phyloP scores from a whole-genome alignment of 2,888 invertebrate genomes.

The Proisotoma minuta region DNA sequence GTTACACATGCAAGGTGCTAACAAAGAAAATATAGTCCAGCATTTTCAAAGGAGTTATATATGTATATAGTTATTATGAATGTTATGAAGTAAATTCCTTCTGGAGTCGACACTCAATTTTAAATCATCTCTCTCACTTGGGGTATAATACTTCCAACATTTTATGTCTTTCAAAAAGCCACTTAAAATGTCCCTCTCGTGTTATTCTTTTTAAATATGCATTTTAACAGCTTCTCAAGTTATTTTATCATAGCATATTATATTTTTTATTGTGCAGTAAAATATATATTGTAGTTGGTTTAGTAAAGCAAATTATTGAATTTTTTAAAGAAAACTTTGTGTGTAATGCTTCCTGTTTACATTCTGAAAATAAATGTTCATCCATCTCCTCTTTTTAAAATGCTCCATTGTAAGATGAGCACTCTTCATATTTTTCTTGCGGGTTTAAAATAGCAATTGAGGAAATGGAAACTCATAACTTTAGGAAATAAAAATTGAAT shows the following conservation, averaged over 20 bases:
- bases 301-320: no score
- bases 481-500: not conserved
- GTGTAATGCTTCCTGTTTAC: no score
- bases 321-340: no score
- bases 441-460: no score
- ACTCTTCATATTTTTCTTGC: not conserved
- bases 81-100: not conserved
- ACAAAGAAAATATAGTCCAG: no score
- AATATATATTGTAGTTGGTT: no score
- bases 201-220: slow-evolving; percentile 34
- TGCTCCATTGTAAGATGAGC: no score
- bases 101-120: not conserved
- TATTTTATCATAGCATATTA: slow-evolving; percentile 20
- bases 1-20: no score
- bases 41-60: no score
- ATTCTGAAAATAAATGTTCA: no score
- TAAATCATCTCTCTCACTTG: not conserved
- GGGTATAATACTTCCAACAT: not conserved
- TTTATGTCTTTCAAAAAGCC: slow-evolving; percentile 5
- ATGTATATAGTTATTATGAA: no score
- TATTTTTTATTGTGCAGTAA: not conserved
- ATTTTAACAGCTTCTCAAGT: slow-evolving; percentile 32
- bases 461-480: not conserved
- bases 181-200: not conserved
- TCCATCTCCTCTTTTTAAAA: no score